A percentile compares a stretch with the other conserved stretches of the same genome.
phyloP scores from a whole-genome alignment of 2,113 vertebrate species.

The Charadrius vociferus region DNA sequence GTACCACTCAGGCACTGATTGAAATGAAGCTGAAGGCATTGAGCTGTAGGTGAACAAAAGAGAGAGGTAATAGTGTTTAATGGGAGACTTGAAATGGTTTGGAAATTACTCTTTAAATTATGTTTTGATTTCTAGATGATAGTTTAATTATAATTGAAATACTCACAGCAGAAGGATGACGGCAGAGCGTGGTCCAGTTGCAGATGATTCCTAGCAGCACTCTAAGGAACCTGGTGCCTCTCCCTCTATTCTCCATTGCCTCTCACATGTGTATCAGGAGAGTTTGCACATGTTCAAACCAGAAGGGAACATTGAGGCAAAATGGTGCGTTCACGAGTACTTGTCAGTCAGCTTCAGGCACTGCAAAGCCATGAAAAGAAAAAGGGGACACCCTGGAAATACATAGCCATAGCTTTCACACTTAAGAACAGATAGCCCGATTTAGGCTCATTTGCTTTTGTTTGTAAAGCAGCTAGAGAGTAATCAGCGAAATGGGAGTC shows the following conservation, averaged over 20 bases:
- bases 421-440: background rate
- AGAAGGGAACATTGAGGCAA: background rate
- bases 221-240: background rate
- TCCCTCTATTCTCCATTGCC: background rate
- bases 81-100: background rate
- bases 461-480: background rate
- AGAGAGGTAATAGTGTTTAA: background rate
- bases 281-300: background rate
- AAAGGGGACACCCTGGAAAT: background rate
- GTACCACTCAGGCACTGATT: background rate
- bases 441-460: background rate
- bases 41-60: background rate
- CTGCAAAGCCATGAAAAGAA: background rate
- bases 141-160: constrained; percentile 21
- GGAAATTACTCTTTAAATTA: background rate
- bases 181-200: background rate
- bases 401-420: background rate
- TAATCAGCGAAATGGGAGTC: background rate
- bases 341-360: background rate
- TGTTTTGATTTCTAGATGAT: background rate
- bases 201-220: background rate
- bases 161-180: background rate
- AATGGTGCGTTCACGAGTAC: background rate
- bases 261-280: background rate
- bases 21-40: background rate